Conservation (phyloP, 2,113 vertebrate species). For the Phyllostomus hastatus region DNA sequence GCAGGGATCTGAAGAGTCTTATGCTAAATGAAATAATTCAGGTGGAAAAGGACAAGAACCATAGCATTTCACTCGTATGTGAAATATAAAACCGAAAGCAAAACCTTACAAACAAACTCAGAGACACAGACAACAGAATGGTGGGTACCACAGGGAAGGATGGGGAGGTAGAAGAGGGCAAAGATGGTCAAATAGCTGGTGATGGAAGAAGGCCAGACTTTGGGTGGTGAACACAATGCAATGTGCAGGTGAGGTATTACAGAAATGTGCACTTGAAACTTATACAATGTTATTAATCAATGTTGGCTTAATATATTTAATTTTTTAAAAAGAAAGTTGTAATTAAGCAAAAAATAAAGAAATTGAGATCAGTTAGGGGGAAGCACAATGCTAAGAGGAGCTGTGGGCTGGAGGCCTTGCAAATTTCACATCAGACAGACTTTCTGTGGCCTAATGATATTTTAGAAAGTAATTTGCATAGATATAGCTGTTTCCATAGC, state of each 20-base stretch:
- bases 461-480: constrained; percentile 20
- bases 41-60: background rate
- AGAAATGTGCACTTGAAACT: background rate
- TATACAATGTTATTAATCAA: background rate
- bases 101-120: background rate
- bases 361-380: background rate
- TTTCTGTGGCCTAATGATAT: background rate
- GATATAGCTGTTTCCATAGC: constrained; percentile 34
- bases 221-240: background rate
- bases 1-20: background rate
- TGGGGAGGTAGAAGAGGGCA: background rate
- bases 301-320: background rate
- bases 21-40: background rate
- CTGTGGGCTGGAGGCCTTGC: background rate
- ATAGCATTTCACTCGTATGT: background rate
- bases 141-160: background rate
- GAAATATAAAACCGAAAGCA: background rate
- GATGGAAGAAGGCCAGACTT: background rate
- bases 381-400: too few relatives aligned
- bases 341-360: background rate
- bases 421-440: background rate
- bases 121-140: background rate
- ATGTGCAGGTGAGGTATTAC: background rate
- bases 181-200: background rate
- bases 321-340: background rate